A percentile compares a stretch with the other conserved stretches of the same genome.
These are phyloP conservation scores for Anthoscopus minutus DNA, from an alignment of 2,113 vertebrate species.

Conservation along the genomic window DNA sequence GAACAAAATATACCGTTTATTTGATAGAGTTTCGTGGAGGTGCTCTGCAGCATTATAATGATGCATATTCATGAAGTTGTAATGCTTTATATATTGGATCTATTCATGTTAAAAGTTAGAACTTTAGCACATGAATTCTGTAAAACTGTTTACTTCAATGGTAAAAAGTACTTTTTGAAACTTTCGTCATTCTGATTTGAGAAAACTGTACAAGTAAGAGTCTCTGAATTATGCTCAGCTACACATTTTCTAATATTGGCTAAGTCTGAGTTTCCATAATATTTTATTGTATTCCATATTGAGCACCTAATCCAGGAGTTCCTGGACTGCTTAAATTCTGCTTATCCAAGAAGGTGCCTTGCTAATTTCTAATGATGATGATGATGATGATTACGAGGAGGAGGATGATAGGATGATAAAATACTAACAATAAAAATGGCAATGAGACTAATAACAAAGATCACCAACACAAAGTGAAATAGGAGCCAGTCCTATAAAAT, in stretches of 20 bases:
- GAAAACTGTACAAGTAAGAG: neutral
- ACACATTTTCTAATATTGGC: neutral
- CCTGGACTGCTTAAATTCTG: neutral
- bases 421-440: neutral
- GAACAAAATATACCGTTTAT: neutral
- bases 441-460: neutral
- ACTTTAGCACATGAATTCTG: neutral
- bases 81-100: neutral
- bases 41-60: neutral
- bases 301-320: neutral
- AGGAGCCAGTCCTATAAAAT: neutral
- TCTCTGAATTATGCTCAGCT: neutral
- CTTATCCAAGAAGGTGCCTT: neutral
- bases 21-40: neutral
- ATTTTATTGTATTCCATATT: neutral
- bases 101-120: neutral
- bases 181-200: neutral
- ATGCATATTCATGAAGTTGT: neutral
- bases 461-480: neutral
- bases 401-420: neutral
- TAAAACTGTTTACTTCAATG: neutral
- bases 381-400: neutral
- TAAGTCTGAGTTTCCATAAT: neutral
- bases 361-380: neutral
- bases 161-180: neutral